These are phyloP conservation scores for Helicoverpa armigera DNA, from an alignment of 1,140 invertebrate species.

Conservation along the genomic window DNA sequence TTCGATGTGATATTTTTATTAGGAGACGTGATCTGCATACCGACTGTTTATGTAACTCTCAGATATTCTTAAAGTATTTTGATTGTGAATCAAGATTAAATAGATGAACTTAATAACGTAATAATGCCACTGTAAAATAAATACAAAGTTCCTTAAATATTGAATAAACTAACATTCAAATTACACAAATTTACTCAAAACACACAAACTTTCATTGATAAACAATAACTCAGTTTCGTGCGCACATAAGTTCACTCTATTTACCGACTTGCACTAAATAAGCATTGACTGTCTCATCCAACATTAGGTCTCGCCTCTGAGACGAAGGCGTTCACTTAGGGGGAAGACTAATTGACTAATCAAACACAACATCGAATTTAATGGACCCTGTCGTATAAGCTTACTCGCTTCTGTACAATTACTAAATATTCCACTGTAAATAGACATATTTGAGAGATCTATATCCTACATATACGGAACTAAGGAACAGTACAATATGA, in stretches of 20 bases:
- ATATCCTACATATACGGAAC: not conserved
- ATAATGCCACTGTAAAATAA: not conserved
- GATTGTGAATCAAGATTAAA: not conserved
- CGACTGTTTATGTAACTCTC: not conserved
- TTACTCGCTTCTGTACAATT: not conserved
- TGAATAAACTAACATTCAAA: no score
- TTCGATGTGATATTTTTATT: slow-evolving; percentile 13
- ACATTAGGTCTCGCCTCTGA: slow-evolving; percentile 1
- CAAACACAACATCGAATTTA: slow-evolving; percentile 24
- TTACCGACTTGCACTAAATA: no score
- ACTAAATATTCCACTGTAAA: not conserved
- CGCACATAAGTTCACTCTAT: no score
- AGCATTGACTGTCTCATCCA: no score
- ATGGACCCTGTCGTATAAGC: slow-evolving; percentile 6
- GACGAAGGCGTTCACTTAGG: slow-evolving; percentile 6
- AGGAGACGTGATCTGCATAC: not conserved
- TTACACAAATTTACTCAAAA: no score
- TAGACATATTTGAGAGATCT: not conserved
- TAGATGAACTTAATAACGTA: no score
- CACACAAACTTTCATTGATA: no score
- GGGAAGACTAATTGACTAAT: slow-evolving; percentile 21
- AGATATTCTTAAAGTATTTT: not conserved
- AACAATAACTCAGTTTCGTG: no score
- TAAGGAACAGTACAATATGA: no score
- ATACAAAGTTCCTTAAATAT: no score